Evolutionary conservation across 37 sponge, comb jelly and placozoan genomes (phyloP).

Genomic region (Hexactinellida sp.): DNA sequence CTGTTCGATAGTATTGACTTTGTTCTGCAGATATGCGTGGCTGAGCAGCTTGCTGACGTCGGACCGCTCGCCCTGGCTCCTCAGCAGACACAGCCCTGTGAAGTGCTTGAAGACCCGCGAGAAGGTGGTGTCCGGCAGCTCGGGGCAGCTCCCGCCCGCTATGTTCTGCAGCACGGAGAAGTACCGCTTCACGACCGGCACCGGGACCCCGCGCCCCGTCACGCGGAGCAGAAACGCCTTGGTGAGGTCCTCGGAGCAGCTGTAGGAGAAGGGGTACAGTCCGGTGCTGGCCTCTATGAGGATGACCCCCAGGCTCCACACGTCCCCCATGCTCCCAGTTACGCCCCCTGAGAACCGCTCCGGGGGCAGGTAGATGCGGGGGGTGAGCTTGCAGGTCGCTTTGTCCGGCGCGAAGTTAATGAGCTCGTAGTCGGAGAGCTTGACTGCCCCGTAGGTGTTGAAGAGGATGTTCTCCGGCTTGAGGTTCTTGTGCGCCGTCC

Average conservation of each 20-base stretch:
- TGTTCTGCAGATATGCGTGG: background rate
- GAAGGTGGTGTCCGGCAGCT: background rate
- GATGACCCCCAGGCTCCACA: background rate
- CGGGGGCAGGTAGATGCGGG: background rate
- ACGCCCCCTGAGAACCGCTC: conserved; percentile 8
- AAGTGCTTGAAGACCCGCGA: background rate
- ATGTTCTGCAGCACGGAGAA: background rate
- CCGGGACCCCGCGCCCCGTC: background rate
- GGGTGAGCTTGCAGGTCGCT: background rate
- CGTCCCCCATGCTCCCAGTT: background rate
- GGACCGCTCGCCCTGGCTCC: background rate
- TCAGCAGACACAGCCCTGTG: background rate
- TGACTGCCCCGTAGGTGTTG: background rate
- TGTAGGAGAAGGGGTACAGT: background rate
- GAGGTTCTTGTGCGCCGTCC: background rate
- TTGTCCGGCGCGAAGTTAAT: background rate
- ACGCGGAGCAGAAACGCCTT: background rate
- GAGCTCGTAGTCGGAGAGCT: background rate
- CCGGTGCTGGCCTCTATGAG: background rate
- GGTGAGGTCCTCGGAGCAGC: background rate
- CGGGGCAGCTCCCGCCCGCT: background rate
- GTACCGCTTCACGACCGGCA: background rate
- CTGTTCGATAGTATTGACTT: background rate
- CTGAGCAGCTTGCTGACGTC: conserved; percentile 3
- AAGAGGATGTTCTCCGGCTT: conserved; percentile 4